phyloP scores from a whole-genome alignment of 2,888 invertebrate genomes.

The Dioctria linearis region DNA sequence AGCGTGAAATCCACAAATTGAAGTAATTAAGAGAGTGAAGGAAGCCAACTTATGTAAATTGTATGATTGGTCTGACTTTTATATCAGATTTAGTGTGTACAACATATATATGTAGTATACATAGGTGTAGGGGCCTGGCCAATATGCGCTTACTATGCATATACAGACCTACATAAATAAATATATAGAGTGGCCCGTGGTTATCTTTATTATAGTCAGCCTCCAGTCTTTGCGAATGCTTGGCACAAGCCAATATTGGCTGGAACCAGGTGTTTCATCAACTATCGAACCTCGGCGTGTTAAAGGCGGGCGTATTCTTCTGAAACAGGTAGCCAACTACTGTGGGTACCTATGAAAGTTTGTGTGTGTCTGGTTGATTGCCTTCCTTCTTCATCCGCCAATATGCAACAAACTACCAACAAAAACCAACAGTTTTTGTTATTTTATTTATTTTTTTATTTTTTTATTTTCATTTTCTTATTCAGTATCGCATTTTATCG shows the following conservation, averaged over 20 bases:
- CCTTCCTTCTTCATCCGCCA: neutral
- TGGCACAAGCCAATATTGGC: conserved; percentile 33
- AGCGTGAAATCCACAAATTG: conserved; percentile 53
- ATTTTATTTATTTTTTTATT: conserved; percentile 47
- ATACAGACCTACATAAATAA: too few relatives aligned
- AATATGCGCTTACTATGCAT: too few relatives aligned
- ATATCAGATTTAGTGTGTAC: conserved; percentile 18
- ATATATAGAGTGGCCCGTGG: neutral
- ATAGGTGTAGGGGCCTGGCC: neutral
- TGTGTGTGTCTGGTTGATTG: neutral
- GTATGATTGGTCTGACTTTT: conserved; percentile 15
- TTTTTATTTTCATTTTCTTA: too few relatives aligned
- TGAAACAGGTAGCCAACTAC: conserved; percentile 19
- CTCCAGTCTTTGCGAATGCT: neutral
- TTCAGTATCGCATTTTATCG: conserved; percentile 20
- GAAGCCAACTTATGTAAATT: conserved; percentile 42
- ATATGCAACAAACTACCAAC: neutral
- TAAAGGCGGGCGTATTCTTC: conserved; percentile 21
- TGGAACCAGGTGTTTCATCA: conserved; percentile 41
- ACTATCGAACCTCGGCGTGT: conserved; percentile 13
- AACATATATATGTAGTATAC: neutral
- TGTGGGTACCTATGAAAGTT: neutral
- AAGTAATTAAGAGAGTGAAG: conserved; percentile 43
- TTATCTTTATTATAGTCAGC: neutral
- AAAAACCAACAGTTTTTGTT: neutral